phyloP scores from a whole-genome alignment of 2,113 vertebrate genomes.

The Heptranchias perlo region DNA sequence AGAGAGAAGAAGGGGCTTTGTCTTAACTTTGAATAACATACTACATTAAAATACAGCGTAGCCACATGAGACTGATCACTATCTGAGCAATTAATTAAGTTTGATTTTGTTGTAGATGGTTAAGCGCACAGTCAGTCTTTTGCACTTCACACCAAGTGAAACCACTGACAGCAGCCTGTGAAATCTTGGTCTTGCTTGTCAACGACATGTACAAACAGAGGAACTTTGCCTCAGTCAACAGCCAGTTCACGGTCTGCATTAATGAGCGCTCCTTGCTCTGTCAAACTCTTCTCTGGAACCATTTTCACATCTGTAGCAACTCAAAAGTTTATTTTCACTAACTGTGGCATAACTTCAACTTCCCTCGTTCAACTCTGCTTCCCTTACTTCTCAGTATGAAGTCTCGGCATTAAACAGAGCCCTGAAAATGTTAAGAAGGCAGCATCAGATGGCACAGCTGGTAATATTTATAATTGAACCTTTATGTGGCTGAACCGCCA shows the following conservation, averaged over 20 bases:
- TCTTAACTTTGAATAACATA: neutral
- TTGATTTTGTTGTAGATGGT: neutral
- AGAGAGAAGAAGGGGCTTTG: neutral
- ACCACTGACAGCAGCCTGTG: neutral
- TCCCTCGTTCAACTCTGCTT: neutral
- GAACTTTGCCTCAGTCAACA: neutral
- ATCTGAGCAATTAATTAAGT: neutral
- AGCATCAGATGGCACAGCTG: neutral
- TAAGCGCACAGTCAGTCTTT: neutral
- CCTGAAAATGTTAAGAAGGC: neutral
- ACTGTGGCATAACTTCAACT: neutral
- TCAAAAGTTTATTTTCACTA: neutral
- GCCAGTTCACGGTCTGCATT: neutral
- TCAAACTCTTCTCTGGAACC: neutral
- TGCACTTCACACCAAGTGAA: neutral
- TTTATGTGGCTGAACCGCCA: neutral
- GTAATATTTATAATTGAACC: neutral
- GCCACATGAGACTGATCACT: neutral
- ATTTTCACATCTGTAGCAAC: neutral
- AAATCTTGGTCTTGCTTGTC: neutral
- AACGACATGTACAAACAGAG: neutral
- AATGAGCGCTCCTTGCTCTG: neutral
- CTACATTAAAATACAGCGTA: neutral
- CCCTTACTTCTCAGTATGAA: neutral
- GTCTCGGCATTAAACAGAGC: neutral